These are phyloP conservation scores for Pseudolaguvia tuberculata DNA, from an alignment of 2,113 vertebrate species.

Conservation along the genomic window DNA sequence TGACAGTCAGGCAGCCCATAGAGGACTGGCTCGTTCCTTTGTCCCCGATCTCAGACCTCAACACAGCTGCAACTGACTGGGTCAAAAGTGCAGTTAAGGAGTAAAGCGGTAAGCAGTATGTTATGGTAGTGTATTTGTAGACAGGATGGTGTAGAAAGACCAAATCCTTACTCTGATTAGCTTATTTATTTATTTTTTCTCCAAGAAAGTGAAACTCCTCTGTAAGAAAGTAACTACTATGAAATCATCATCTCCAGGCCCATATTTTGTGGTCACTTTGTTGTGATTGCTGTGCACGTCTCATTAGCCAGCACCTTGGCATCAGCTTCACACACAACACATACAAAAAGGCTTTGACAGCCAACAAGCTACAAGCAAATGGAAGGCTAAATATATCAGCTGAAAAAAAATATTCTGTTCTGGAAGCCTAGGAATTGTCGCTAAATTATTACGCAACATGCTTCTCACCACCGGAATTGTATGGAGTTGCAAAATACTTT, in stretches of 20 bases:
- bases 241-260: not conserved
- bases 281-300: not conserved
- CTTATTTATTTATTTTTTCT: no score
- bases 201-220: not conserved
- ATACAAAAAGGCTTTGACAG: not conserved
- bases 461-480: not conserved
- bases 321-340: slow-evolving; percentile 15
- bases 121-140: not conserved
- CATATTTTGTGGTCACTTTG: not conserved
- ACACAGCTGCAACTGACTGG: not conserved
- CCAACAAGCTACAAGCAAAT: slow-evolving; percentile 10
- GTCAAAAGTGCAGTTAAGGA: not conserved
- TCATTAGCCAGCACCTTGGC: slow-evolving; percentile 16
- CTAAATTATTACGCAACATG: not conserved
- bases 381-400: slow-evolving; percentile 6
- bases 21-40: slow-evolving; percentile 14
- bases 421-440: not conserved
- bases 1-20: slow-evolving; percentile 17
- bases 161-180: no score
- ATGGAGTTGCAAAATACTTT: not conserved
- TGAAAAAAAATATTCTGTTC: not conserved
- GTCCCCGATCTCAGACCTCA: slow-evolving; percentile 38
- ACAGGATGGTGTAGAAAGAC: not conserved
- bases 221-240: not conserved
- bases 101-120: not conserved